Conservation (phyloP, 1,140 invertebrate genomes). For the Bombyx mandarina region DNA sequence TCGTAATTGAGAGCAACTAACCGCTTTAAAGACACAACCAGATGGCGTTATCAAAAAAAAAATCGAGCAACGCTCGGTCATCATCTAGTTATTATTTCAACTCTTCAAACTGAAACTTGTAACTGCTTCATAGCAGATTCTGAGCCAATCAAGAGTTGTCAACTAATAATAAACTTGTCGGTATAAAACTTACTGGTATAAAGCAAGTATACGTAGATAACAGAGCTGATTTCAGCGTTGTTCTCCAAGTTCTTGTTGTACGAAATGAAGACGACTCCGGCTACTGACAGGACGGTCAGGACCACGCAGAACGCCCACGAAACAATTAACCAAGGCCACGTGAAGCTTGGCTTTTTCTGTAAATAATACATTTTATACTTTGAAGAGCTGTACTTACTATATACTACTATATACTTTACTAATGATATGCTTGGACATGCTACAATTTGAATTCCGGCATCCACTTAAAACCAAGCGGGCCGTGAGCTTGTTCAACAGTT, state of each 20-base stretch:
- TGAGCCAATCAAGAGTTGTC: background rate
- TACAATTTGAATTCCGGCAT: background rate
- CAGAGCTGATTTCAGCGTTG: constrained; percentile 28
- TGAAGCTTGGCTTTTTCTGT: constrained; percentile 34
- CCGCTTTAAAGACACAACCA: no score
- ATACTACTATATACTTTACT: background rate
- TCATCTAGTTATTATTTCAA: no score
- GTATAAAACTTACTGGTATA: constrained; percentile 25
- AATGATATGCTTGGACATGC: no score
- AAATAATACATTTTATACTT: constrained; percentile 6
- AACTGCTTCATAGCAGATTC: background rate
- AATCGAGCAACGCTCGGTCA: no score
- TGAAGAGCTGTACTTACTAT: no score
- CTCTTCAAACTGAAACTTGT: no score
- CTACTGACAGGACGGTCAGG: constrained; percentile 24
- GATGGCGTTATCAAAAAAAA: no score
- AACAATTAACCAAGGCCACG: constrained; percentile 33
- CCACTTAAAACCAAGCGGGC: no score
- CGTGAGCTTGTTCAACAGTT: no score
- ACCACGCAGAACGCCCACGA: constrained; percentile 28
- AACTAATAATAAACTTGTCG: background rate
- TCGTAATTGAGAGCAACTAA: no score
- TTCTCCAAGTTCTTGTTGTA: constrained; percentile 13
- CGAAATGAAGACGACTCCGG: constrained; percentile 15
- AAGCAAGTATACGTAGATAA: constrained; percentile 36